Evolutionary conservation across 2,113 vertebrate species (phyloP), one percentile per base, ranked within the genome.

Genomic region (Bos indicus): DNA sequence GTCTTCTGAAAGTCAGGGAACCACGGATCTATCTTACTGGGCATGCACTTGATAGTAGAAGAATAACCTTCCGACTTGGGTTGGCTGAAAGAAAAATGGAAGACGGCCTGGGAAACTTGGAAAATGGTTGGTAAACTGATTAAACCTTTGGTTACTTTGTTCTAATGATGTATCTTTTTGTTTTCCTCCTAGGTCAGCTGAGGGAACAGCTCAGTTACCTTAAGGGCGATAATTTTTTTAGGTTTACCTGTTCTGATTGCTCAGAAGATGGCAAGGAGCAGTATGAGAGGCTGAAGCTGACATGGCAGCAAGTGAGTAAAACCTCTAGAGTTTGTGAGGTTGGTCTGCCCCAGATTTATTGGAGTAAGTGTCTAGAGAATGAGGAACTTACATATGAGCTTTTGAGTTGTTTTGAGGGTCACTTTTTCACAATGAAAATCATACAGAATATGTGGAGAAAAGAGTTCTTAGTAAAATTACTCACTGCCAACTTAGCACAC

Each of bases 141-240:
- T 54, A 92, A 84, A 19, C 12, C 26, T 78, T 94, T 87, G 88
- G 56, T 74, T 51, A 51, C 62, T 1, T 2, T 43, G 25, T 36
- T 64, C 3, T n/a, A 48, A 89, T 93, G 85, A 91, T 94, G 48
- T 36, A 28, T 80, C 56, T 96, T 64, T 97, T 78, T 98, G 93
- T 93, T 92, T 98, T 98, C 96, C 95, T 97, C 98, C 96, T 98
- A 99, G 99, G 99, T 98, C 99, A 99, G 98, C 98, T 99, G 83
- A 99, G 98, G 46, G 99, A 93, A 94, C 99, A 99, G 98, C 99
- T 99, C 90, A 99, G 99, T 98, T 99, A 99, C 98, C 99, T 99
- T 97, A 99, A 99, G 97, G 99, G 99, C 36, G 99, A 99, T 98
- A 99, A 99, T 98, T 99, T 99, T 98, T 99, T 99, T 97, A 99